Evolutionary conservation across 2,797 vertebrate genomes (phyloP), one percentile per base, ranked within the genome.

Genomic region (Sternarchorhynchus goeldii): DNA sequence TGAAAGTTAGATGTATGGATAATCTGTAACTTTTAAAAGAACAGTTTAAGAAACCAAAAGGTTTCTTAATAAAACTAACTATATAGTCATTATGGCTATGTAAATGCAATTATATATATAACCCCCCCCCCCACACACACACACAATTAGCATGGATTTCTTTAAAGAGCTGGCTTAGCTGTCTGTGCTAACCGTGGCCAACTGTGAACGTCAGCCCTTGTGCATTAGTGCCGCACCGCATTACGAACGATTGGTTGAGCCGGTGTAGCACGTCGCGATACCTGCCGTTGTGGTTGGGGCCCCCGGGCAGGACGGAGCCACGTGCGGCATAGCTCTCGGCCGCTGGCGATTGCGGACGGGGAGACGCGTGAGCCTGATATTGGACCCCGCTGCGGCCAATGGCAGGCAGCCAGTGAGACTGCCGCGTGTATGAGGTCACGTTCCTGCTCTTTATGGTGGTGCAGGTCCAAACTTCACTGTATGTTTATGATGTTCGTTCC

Each of bases 371-470:
- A 83, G 79, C 69, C 58, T 6, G 58, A 73, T 56, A 63, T 83
- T 77, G 73, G 71, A 70, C 82, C 82, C 55, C 72, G 41, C 75
- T 85, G 45, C 32, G 71, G 78, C 73, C 34, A 66, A 59, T 79
- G 73, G 76, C 76, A 62, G 3, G 55, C 71, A 53, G 77, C 73
- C 81, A 81, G 73, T 64, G 16, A 73, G 57, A 81, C 76, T 41
- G 39, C 80, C 32, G 31, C 41, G 16, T 70, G 63, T 63, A 71
- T 77, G 79, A 83, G 79, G 68, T 85, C 84, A 81, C 81, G 77
- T 79, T 79, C 60, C 79, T 53, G 65, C 59, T 79, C 58, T 76
- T 82, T 70, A 70, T 73, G 69, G 76, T 56, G 45, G 8, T 72
- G 16, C 58, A 64, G 63, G 73, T 25, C 56, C 62, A 17, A 65